Percentiles rank a stretch among this genome's conserved stretches.
Evolutionary conservation across 2,888 invertebrate species (phyloP).

Genomic region (Rhodophaea formosa): DNA sequence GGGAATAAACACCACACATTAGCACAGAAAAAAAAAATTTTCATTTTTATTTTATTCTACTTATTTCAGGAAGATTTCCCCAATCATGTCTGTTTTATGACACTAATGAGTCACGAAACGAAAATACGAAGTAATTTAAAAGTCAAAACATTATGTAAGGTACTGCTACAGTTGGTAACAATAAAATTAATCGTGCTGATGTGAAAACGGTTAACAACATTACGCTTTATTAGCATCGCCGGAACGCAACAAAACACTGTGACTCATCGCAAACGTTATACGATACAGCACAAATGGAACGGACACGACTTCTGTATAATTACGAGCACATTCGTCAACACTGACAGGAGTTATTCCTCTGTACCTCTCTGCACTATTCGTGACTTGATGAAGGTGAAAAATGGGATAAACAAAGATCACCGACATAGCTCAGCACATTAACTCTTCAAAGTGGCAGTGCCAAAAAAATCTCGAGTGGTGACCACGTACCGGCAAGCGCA

Average conservation of each 20-base stretch:
- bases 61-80: neutral
- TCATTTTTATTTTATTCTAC: no score
- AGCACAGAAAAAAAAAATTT: no score
- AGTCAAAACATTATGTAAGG: conserved; percentile 1
- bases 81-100: neutral
- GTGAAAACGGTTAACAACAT: conserved; percentile 14
- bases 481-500: no score
- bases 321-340: neutral
- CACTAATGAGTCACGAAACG: neutral
- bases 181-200: conserved; percentile 17
- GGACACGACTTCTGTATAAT: conserved; percentile 3
- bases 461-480: no score
- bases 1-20: no score
- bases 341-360: neutral
- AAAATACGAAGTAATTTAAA: neutral
- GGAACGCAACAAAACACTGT: conserved; percentile 16
- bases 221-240: conserved; percentile 15
- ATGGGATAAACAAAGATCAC: no score
- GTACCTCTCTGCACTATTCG: no score
- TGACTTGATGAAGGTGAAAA: no score
- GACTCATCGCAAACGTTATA: conserved; percentile 7
- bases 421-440: no score
- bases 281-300: neutral
- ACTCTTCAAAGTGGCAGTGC: no score
- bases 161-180: conserved; percentile 12